These are phyloP conservation scores for Kryphioiulus occultus DNA, from an alignment of 2,888 invertebrate species.

Conservation along the genomic window DNA sequence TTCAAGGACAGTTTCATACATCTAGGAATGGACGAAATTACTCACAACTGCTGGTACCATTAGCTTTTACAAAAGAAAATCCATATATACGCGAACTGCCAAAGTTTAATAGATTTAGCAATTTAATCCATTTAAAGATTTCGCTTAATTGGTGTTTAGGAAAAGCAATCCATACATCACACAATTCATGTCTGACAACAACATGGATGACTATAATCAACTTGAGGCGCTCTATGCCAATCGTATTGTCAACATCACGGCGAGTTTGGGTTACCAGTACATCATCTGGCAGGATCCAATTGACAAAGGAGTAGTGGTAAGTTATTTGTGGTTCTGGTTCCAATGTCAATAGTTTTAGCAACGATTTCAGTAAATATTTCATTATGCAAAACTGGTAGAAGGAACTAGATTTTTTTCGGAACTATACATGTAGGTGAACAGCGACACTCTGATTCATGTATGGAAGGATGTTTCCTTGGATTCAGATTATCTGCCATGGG, in stretches of 20 bases:
- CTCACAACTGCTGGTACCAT: slow-evolving; percentile 82
- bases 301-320: slow-evolving; percentile 57
- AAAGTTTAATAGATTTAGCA: too few species aligned
- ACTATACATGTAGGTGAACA: slow-evolving; percentile 61
- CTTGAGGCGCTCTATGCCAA: slow-evolving; percentile 76
- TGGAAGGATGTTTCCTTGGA: slow-evolving; percentile 58
- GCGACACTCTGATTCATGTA: slow-evolving; percentile 56
- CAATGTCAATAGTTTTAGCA: too few species aligned
- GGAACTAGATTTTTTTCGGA: too few species aligned
- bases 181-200: slow-evolving; percentile 69
- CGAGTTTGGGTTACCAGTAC: slow-evolving; percentile 59
- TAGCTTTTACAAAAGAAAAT: background rate
- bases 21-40: slow-evolving; percentile 92
- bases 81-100: too few species aligned
- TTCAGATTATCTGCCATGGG: slow-evolving; percentile 56
- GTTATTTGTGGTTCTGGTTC: background rate
- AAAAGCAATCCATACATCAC: slow-evolving; percentile 73
- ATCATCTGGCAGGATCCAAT: slow-evolving; percentile 59
- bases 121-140: too few species aligned
- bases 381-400: too few species aligned
- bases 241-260: slow-evolving; percentile 68
- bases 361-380: too few species aligned
- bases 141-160: too few species aligned
- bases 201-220: slow-evolving; percentile 67
- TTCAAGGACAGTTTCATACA: slow-evolving; percentile 78